Conservation (phyloP, 2,888 invertebrate species). For the Blastobasis lacticolella region DNA sequence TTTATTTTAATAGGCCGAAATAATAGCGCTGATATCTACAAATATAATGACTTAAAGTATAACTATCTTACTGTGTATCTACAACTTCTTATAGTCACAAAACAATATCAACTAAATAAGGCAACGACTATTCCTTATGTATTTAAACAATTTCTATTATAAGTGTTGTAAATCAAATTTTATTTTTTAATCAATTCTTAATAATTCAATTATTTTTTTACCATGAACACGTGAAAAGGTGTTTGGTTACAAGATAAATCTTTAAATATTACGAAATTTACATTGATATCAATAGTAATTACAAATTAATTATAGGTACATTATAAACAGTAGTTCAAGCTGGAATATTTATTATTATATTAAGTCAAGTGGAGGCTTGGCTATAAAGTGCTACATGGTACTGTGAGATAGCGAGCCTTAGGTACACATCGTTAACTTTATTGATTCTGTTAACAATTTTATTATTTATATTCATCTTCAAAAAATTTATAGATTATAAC, state of each 20-base stretch:
- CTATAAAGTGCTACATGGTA: conserved; percentile 7
- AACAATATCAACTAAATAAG: conserved; percentile 73
- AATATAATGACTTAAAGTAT: conserved; percentile 61
- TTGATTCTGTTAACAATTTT: conserved; percentile 8
- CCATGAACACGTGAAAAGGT: conserved; percentile 51
- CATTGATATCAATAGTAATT: conserved; percentile 28
- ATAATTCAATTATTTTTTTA: conserved; percentile 23
- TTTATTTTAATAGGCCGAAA: conserved; percentile 73
- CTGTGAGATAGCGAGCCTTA: conserved; percentile 3
- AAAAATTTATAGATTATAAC: conserved; percentile 2
- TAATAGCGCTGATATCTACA: conserved; percentile 71
- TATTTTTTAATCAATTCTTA: conserved; percentile 23
- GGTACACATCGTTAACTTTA: conserved; percentile 2
- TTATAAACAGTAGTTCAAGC: conserved; percentile 19
- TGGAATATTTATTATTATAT: conserved; percentile 18
- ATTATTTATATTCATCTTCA: neutral
- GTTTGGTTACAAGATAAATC: conserved; percentile 28
- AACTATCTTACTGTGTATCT: conserved; percentile 63
- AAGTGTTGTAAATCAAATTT: conserved; percentile 38
- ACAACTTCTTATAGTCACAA: conserved; percentile 70
- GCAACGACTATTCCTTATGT: conserved; percentile 69
- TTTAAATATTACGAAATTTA: conserved; percentile 31
- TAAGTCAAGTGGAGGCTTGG: conserved; percentile 6
- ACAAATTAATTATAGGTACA: conserved; percentile 23
- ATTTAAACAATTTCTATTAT: conserved; percentile 51